These are phyloP conservation scores for Cuculus canorus DNA, from an alignment of 2,797 vertebrate species.

Conservation along the genomic window DNA sequence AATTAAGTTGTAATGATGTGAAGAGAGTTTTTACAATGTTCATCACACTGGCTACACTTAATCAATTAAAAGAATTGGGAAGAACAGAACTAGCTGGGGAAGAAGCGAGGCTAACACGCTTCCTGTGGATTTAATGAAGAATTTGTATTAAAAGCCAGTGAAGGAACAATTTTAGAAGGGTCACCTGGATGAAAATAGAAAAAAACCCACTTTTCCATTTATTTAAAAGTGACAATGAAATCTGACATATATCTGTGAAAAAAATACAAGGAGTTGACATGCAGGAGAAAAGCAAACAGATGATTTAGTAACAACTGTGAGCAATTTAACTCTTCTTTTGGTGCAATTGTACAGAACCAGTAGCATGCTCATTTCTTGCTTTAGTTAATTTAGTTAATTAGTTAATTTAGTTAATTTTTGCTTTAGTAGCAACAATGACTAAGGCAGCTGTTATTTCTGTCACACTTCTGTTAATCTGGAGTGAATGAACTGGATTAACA, in stretches of 20 bases:
- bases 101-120: not conserved
- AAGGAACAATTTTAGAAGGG: not conserved
- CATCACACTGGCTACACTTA: not conserved
- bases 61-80: not conserved
- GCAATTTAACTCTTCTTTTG: not conserved
- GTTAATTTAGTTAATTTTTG: no score
- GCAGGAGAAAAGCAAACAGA: not conserved
- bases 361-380: not conserved
- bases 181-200: accelerated
- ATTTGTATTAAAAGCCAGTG: not conserved
- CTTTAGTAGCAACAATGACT: not conserved
- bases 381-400: no score
- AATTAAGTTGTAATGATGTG: not conserved
- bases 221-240: not conserved
- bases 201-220: not conserved
- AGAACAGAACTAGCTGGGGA: not conserved
- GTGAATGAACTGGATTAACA: not conserved
- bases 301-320: not conserved
- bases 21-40: not conserved
- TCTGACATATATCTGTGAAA: not conserved
- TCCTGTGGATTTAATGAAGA: not conserved
- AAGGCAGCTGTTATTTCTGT: not conserved
- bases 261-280: not conserved
- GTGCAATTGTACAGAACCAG: not conserved
- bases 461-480: not conserved